phyloP scores from a whole-genome alignment of 2,113 vertebrate genomes.

The Rhynchomys soricoides region DNA sequence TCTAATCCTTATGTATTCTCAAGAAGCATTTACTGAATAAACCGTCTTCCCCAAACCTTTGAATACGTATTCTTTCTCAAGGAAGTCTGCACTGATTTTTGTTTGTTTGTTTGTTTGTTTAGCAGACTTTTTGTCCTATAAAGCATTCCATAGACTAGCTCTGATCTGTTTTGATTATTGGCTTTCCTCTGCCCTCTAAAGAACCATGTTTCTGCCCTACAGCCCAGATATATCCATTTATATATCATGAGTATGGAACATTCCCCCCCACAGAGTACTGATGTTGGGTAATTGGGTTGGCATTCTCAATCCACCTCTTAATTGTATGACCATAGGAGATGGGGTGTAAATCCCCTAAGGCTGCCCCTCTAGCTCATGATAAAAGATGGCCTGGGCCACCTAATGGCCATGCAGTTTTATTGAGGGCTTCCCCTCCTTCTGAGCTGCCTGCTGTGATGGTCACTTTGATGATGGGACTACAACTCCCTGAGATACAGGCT shows the following conservation, averaged over 20 bases:
- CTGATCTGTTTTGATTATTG: neutral
- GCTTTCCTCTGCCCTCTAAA: neutral
- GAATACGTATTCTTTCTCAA: neutral
- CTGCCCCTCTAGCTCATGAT: neutral
- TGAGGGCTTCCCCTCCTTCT: neutral
- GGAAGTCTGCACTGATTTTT: neutral
- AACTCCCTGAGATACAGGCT: neutral
- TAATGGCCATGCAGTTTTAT: fast-evolving
- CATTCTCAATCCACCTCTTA: neutral
- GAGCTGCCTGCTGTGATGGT: neutral
- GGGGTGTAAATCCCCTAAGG: neutral
- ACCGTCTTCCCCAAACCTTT: neutral
- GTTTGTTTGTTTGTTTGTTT: neutral
- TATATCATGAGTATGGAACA: fast-evolving
- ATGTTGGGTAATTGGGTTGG: neutral
- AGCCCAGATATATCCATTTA: neutral
- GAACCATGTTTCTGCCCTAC: neutral
- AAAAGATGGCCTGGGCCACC: neutral
- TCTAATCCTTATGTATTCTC: neutral
- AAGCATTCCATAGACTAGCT: neutral
- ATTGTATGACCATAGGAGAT: neutral
- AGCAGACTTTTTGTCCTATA: neutral
- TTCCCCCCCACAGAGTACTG: neutral
- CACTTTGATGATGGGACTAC: neutral
- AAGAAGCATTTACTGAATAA: neutral